Evolutionary conservation across 2,888 invertebrate species (phyloP).

Genomic region (Bembecia ichneumoniformis): DNA sequence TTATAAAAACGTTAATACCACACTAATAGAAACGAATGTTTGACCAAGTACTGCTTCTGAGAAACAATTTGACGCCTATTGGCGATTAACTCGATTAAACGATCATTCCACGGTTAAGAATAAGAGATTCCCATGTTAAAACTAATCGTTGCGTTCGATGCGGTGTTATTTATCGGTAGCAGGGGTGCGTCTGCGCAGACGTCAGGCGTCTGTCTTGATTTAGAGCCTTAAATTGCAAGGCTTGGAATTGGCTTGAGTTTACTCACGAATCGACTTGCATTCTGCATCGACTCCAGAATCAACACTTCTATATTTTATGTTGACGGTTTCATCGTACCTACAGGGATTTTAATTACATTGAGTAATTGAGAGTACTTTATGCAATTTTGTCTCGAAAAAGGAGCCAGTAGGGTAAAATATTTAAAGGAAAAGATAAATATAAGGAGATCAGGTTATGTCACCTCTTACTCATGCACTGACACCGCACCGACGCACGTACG

Average conservation of each 20-base stretch:
- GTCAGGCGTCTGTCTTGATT: constrained; percentile 49
- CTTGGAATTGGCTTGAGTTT: constrained; percentile 37
- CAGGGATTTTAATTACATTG: neutral
- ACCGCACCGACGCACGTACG: no score
- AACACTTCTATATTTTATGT: constrained; percentile 22
- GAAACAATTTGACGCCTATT: neutral
- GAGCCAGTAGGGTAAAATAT: no score
- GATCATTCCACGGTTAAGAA: constrained; percentile 27
- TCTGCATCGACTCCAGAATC: constrained; percentile 39
- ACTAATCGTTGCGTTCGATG: constrained; percentile 46
- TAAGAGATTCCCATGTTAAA: constrained; percentile 51
- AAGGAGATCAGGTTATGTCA: no score
- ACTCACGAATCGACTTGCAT: constrained; percentile 37
- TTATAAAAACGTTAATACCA: neutral
- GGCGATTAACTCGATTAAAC: constrained; percentile 15
- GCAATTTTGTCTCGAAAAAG: neutral
- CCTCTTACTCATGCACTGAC: no score
- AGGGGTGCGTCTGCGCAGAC: constrained; percentile 24
- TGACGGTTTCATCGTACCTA: neutral
- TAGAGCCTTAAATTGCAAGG: constrained; percentile 65
- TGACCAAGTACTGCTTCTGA: neutral
- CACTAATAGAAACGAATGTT: neutral
- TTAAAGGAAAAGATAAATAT: no score
- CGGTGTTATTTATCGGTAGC: constrained; percentile 66
- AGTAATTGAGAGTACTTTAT: neutral